Evolutionary conservation across 2,888 invertebrate genomes (phyloP), one percentile per base, ranked within the genome.

Genomic region (Trichacis sp.): DNA sequence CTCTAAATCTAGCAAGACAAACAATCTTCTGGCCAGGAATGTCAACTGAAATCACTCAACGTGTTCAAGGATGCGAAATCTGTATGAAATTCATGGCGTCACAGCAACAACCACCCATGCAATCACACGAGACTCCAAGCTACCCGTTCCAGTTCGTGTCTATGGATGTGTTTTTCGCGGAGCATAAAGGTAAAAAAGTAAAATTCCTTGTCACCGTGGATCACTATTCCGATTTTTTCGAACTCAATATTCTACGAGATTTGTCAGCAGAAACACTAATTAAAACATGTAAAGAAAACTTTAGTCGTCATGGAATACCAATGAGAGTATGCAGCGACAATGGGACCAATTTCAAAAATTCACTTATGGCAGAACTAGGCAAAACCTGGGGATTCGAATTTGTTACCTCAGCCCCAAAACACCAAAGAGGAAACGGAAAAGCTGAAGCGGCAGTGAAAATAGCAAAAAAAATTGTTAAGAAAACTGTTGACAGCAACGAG

Each of bases 21-120:
- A 54, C 51, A 11, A 12, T 70, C 9, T 64, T 58, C 33, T 68
- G 64, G 66, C 63, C 69, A 2, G 57, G 55, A 18, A 60, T 66
- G 60, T 46, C 48, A 6, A 24, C 29, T 12, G 40, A 69, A 29
- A 65, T 69, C 30, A 48, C 38, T 29, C 45, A 66, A 12, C 20
- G 18, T 8, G 38, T 63, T 30, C 24, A 47, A 4, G 53, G 40
- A n/a, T 69, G 63, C 36, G 11, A 51, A 19, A 38, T 33, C 0
- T 65, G 63, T 49, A 33, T 63, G 38, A 49, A 57, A 17, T 57
- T 18, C 42, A 56, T 42, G 40, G 17, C 9, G 1, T 48, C 55
- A 1, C 40, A 55, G 42, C 38, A 42, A 18, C 40, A 55, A 4
- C 48, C 40, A 3, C 55, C 48, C 15, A 48, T 64, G 40, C 47